A percentile compares a stretch with the other conserved stretches of the same genome.
phyloP scores from a whole-genome alignment of 2,888 invertebrate species.

The Chrysolina oricalcia region DNA sequence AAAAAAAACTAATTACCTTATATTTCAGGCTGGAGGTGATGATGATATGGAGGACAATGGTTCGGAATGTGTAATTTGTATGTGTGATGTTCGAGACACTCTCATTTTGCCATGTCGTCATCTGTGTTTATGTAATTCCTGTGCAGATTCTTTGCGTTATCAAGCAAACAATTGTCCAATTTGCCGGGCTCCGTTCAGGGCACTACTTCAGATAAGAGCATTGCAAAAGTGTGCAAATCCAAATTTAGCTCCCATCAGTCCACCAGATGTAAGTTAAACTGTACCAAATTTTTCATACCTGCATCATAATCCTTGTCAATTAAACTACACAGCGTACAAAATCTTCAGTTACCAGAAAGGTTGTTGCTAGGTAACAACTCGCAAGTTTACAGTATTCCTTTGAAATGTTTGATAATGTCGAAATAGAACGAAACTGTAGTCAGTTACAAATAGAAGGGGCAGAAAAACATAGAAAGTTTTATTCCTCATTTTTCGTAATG shows the following conservation, averaged over 20 bases:
- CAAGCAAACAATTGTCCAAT: slow-evolving; percentile 99
- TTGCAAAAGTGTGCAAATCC: slow-evolving; percentile 82
- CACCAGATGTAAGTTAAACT: slow-evolving; percentile 76
- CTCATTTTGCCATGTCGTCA: slow-evolving; percentile 97
- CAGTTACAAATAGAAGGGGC: too few relatives aligned
- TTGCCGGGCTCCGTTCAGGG: slow-evolving; percentile 98
- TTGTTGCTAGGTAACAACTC: too few relatives aligned
- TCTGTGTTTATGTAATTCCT: slow-evolving; percentile 96
- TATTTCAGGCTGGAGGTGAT: slow-evolving; percentile 74
- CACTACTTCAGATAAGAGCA: slow-evolving; percentile 95
- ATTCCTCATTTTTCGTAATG: too few relatives aligned
- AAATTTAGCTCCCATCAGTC: slow-evolving; percentile 74
- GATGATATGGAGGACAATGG: slow-evolving; percentile 95
- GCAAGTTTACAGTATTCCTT: too few relatives aligned
- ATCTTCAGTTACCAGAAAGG: too few relatives aligned
- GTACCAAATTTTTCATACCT: background rate
- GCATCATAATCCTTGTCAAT: too few relatives aligned
- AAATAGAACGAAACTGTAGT: too few relatives aligned
- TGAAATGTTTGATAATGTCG: too few relatives aligned
- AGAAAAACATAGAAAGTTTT: too few relatives aligned
- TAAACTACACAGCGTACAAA: too few relatives aligned
- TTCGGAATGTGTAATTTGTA: slow-evolving; percentile 99
- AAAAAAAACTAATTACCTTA: background rate
- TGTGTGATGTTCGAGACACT: slow-evolving; percentile 98
- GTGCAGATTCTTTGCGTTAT: slow-evolving; percentile 96